Evolutionary conservation across 2,113 vertebrate genomes (phyloP).

Genomic region (Lutjanus erythropterus): DNA sequence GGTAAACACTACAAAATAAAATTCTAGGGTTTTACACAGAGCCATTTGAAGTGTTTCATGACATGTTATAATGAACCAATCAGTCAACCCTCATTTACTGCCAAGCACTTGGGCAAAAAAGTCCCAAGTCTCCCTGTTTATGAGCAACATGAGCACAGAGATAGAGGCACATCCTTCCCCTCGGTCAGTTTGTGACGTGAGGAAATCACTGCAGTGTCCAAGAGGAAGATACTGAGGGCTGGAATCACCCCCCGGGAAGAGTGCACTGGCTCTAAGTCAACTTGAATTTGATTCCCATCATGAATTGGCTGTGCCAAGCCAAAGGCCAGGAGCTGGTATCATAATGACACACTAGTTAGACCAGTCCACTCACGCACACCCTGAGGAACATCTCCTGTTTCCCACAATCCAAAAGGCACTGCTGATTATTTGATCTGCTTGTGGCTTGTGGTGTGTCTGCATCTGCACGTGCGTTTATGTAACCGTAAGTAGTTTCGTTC

Average conservation of each 20-base stretch:
- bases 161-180: constrained; percentile 46
- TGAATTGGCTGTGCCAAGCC: constrained; percentile 54
- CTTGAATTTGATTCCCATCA: constrained; percentile 61
- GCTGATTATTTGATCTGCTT: constrained; percentile 61
- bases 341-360: constrained; percentile 70
- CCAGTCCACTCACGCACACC: constrained; percentile 57
- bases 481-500: constrained; percentile 46
- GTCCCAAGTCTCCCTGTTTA: constrained; percentile 30
- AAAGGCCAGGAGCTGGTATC: constrained; percentile 66
- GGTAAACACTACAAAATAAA: constrained; percentile 38
- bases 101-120: constrained; percentile 33
- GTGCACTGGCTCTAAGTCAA: constrained; percentile 54
- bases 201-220: constrained; percentile 53
- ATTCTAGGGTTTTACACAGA: constrained; percentile 35
- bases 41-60: constrained; percentile 35
- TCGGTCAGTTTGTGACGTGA: constrained; percentile 47
- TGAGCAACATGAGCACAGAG: constrained; percentile 49
- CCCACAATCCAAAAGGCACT: constrained; percentile 48
- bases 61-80: constrained; percentile 38
- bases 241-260: constrained; percentile 54
- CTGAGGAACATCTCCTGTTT: constrained; percentile 58
- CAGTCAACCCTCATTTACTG: constrained; percentile 41
- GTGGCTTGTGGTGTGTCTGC: constrained; percentile 46
- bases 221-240: constrained; percentile 57
- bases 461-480: constrained; percentile 30